A percentile compares a stretch with the other conserved stretches of the same genome.
phyloP scores from a whole-genome alignment of 2,888 invertebrate species.

The Spodoptera exigua region DNA sequence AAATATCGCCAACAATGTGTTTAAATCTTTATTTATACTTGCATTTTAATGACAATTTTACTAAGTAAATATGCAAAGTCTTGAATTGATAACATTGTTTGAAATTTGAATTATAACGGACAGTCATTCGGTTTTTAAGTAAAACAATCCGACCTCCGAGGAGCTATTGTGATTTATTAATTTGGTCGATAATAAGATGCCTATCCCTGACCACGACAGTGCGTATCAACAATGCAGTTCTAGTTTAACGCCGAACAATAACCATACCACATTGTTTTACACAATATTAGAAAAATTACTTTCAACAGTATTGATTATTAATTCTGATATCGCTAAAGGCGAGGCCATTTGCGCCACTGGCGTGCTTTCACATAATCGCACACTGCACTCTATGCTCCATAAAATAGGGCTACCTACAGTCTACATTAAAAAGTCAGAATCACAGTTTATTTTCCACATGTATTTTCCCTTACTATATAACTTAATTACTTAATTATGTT shows the following conservation, averaged over 20 bases:
- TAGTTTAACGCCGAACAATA: slow-evolving; percentile 28
- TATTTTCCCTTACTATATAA: slow-evolving; percentile 78
- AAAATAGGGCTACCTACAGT: slow-evolving; percentile 81
- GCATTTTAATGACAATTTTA: slow-evolving; percentile 52
- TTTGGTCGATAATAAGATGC: slow-evolving; percentile 27
- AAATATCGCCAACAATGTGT: slow-evolving; percentile 52
- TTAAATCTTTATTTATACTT: slow-evolving; percentile 47
- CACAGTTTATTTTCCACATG: slow-evolving; percentile 89
- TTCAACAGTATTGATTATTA: slow-evolving; percentile 46
- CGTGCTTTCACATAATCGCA: slow-evolving; percentile 57
- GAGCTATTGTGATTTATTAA: slow-evolving; percentile 25
- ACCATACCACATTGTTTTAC: slow-evolving; percentile 27
- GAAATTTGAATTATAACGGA: slow-evolving; percentile 34
- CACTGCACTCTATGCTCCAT: slow-evolving; percentile 75
- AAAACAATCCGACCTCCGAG: slow-evolving; percentile 24
- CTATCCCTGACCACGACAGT: slow-evolving; percentile 30
- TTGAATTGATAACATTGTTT: slow-evolving; percentile 38
- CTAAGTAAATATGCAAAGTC: slow-evolving; percentile 56
- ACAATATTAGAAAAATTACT: slow-evolving; percentile 31
- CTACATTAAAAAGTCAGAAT: slow-evolving; percentile 88
- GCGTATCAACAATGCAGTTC: slow-evolving; percentile 40
- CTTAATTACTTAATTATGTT: slow-evolving; percentile 73
- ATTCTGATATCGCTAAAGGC: slow-evolving; percentile 58
- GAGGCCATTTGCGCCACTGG: slow-evolving; percentile 57
- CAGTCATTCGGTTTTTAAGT: slow-evolving; percentile 27